Evolutionary conservation across 2,113 vertebrate genomes (phyloP).

Genomic region (Erpornis zantholeuca): DNA sequence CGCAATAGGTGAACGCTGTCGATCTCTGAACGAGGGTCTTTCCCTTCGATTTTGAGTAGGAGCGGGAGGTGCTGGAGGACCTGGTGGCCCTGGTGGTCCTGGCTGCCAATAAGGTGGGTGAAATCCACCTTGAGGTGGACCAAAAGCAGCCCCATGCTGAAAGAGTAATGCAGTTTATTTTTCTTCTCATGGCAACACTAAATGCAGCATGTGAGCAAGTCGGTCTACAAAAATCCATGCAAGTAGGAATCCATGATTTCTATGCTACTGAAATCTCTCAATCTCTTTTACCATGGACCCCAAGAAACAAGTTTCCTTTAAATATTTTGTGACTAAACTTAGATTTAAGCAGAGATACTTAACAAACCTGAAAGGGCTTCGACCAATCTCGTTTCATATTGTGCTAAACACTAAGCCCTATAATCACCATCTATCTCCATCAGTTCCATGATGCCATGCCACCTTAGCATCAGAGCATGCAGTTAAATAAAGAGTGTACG

Average conservation of each 20-base stretch:
- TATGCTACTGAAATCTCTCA: slow-evolving; percentile 39
- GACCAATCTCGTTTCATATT: not conserved
- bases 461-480: not conserved
- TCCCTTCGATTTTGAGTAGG: slow-evolving; percentile 93
- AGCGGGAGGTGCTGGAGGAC: slow-evolving; percentile 83
- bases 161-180: slow-evolving; percentile 81
- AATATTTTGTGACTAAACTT: not conserved
- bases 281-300: slow-evolving; percentile 32
- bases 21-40: slow-evolving; percentile 90
- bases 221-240: slow-evolving; percentile 75
- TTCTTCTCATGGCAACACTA: slow-evolving; percentile 74
- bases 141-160: slow-evolving; percentile 94
- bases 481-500: not conserved
- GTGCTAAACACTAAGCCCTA: not conserved
- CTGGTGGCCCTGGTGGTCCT: slow-evolving; percentile 85
- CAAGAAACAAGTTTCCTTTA: slow-evolving; percentile 18
- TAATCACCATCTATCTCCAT: not conserved
- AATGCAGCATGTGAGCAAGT: slow-evolving; percentile 58
- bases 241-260: slow-evolving; percentile 65
- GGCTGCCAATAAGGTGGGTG: slow-evolving; percentile 94
- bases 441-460: not conserved
- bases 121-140: slow-evolving; percentile 88
- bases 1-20: slow-evolving; percentile 90
- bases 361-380: not conserved
- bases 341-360: not conserved